phyloP scores from a whole-genome alignment of 1,140 invertebrate species.

The Paracyclopina nana region DNA sequence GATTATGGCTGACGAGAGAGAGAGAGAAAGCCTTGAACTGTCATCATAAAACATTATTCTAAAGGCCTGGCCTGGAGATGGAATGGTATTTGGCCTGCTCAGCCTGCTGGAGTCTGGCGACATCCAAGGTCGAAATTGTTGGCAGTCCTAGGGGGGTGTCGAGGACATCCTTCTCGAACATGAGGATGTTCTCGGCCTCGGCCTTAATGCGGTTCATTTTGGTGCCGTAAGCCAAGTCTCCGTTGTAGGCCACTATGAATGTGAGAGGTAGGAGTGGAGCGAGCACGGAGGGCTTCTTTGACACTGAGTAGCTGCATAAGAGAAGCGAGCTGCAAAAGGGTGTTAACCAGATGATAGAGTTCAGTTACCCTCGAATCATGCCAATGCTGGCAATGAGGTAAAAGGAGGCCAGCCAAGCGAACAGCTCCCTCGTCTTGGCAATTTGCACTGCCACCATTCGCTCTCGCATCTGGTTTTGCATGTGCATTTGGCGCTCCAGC shows the following conservation, averaged over 20 bases:
- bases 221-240: conserved; percentile 50
- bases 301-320: conserved; percentile 34
- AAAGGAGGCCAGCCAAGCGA: conserved; percentile 47
- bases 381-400: conserved; percentile 35
- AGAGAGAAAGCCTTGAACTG: no score
- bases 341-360: not conserved
- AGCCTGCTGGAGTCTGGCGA: conserved; percentile 38
- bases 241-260: conserved; percentile 47
- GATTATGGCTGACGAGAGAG: no score
- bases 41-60: no score
- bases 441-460: conserved; percentile 46
- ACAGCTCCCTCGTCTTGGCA: conserved; percentile 44
- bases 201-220: conserved; percentile 51
- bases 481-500: conserved; percentile 50
- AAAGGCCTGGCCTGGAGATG: no score
- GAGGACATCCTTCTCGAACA: conserved; percentile 42
- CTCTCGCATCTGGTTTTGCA: conserved; percentile 55
- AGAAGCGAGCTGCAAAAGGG: not conserved
- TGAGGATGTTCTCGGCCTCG: conserved; percentile 59
- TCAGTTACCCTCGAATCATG: conserved; percentile 36
- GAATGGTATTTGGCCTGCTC: conserved; percentile 30
- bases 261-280: conserved; percentile 43
- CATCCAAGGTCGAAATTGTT: conserved; percentile 41
- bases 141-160: conserved; percentile 46
- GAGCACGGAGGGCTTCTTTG: conserved; percentile 35